These are phyloP conservation scores for Pseudocheirus occidentalis DNA, from an alignment of 2,797 vertebrate species.

Conservation along the genomic window DNA sequence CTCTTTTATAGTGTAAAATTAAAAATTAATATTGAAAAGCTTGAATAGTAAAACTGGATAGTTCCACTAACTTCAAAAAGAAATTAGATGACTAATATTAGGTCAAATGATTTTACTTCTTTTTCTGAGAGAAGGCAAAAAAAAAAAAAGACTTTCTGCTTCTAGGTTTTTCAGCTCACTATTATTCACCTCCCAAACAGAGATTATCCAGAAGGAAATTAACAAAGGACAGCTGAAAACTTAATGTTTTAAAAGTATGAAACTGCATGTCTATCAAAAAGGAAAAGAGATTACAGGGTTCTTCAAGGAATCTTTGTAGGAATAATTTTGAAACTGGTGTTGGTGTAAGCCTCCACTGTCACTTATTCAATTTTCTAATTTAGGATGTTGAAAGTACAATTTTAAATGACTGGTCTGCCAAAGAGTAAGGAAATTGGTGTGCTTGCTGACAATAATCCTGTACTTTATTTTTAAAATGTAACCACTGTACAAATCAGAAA, in stretches of 20 bases:
- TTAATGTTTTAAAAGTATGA: conserved; percentile 31
- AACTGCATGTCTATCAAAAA: conserved; percentile 20
- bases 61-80: not conserved
- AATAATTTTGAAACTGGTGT: conserved; percentile 30
- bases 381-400: conserved; percentile 20
- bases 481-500: not conserved
- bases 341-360: conserved; percentile 8
- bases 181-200: not conserved
- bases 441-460: not conserved
- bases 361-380: conserved; percentile 32
- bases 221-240: conserved; percentile 27
- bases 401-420: conserved; percentile 30
- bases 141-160: not conserved
- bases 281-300: conserved; percentile 45
- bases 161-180: not conserved
- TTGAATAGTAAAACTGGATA: not conserved
- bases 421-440: conserved; percentile 16
- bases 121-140: not conserved
- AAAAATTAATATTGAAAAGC: not conserved
- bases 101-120: not conserved
- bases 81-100: not conserved
- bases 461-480: not conserved
- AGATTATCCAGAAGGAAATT: not conserved
- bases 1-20: not conserved
- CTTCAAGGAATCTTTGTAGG: not conserved